Evolutionary conservation across 2,113 vertebrate species (phyloP).

Genomic region (Miniopterus natalensis): DNA sequence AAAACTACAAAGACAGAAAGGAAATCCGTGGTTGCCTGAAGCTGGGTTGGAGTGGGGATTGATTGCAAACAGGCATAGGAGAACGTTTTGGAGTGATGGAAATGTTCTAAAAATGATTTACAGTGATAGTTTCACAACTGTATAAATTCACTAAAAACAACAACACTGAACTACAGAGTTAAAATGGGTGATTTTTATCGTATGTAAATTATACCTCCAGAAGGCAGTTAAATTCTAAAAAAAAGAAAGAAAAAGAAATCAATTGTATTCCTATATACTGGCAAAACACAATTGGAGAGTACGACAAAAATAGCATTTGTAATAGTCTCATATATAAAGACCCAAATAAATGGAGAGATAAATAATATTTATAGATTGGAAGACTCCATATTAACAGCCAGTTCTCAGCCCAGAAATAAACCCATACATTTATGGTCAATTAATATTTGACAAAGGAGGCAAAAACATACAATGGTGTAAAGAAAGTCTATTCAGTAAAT

Average conservation of each 20-base stretch:
- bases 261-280: background rate
- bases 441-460: background rate
- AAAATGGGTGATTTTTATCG: conserved; percentile 34
- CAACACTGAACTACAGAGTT: background rate
- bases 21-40: background rate
- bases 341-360: conserved; percentile 2
- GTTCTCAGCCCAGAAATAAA: conserved; percentile 28
- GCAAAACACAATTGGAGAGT: background rate
- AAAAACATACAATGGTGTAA: background rate
- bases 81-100: background rate
- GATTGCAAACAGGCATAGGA: background rate
- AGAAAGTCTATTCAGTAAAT: background rate
- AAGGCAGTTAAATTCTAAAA: background rate
- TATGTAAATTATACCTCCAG: background rate
- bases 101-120: background rate
- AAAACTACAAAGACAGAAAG: conserved; percentile 2
- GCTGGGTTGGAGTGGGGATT: background rate
- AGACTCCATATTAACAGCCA: background rate
- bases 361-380: background rate
- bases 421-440: background rate
- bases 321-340: background rate
- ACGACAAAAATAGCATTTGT: background rate
- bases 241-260: background rate
- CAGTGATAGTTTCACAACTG: background rate
- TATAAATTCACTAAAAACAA: background rate